phyloP scores from a whole-genome alignment of 1,140 invertebrate genomes.

The Eumeta japonica region DNA sequence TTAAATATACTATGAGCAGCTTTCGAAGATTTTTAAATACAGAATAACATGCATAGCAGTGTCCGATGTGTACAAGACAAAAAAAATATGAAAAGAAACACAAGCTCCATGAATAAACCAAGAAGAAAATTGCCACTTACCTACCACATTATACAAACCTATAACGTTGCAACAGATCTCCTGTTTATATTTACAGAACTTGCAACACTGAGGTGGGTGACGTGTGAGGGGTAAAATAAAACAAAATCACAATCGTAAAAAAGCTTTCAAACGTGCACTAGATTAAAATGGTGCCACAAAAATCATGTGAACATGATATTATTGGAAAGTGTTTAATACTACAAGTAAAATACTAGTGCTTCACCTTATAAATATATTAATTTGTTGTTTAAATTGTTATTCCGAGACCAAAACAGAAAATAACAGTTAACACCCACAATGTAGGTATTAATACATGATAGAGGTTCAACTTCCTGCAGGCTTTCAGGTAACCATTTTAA shows the following conservation, averaged over 20 bases:
- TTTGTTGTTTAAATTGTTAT: slow-evolving; percentile 14
- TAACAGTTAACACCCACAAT: slow-evolving; percentile 4
- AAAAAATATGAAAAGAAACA: not conserved
- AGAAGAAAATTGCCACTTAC: not conserved
- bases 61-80: not conserved
- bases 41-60: slow-evolving; percentile 3
- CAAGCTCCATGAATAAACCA: not conserved
- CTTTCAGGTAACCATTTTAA: slow-evolving; percentile 17
- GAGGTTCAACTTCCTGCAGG: slow-evolving; percentile 22
- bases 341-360: not conserved
- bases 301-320: slow-evolving; percentile 6
- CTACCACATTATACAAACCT: not conserved
- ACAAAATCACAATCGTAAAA: slow-evolving; percentile 56
- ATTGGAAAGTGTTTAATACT: not conserved
- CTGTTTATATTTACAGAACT: slow-evolving; percentile 21
- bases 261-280: slow-evolving; percentile 53
- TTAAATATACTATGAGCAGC: no score
- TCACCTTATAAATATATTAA: not conserved
- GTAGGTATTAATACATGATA: not conserved
- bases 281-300: no score
- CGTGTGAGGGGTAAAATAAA: slow-evolving; percentile 37
- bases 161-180: slow-evolving; percentile 17
- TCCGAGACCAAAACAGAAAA: slow-evolving; percentile 19
- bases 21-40: slow-evolving; percentile 2
- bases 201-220: slow-evolving; percentile 27